Conservation (phyloP, 2,113 vertebrate genomes). For the Phodopus roborovskii region DNA sequence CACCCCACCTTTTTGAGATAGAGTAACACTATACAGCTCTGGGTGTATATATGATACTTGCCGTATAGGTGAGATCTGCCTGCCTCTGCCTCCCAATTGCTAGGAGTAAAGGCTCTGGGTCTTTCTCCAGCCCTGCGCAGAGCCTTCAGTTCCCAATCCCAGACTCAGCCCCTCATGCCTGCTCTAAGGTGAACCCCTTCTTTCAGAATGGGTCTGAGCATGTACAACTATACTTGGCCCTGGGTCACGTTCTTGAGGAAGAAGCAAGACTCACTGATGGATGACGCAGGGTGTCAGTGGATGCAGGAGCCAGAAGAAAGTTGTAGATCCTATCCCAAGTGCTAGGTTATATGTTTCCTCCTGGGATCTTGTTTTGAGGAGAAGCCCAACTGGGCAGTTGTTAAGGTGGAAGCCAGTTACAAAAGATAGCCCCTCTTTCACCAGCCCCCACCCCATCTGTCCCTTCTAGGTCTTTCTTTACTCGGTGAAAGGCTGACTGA, state of each 20-base stretch:
- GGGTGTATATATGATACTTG: neutral
- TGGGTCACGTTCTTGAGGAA: neutral
- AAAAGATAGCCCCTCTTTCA: neutral
- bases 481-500: neutral
- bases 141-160: neutral
- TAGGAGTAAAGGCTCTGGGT: neutral
- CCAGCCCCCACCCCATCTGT: neutral
- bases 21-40: neutral
- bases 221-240: neutral
- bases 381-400: neutral
- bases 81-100: neutral
- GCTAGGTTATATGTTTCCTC: neutral
- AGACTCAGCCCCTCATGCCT: neutral
- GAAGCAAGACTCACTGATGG: neutral
- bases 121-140: neutral
- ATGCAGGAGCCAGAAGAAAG: neutral
- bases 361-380: constrained; percentile 25
- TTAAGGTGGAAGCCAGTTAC: neutral
- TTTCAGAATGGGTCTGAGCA: neutral
- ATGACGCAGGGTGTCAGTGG: neutral
- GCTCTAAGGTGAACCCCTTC: neutral
- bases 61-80: neutral
- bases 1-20: neutral
- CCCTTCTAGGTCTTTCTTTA: neutral
- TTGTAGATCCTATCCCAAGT: neutral